Base-by-base conservation (phyloP, 2,797 vertebrate species). In the Melanotaenia boesemani region DNA sequence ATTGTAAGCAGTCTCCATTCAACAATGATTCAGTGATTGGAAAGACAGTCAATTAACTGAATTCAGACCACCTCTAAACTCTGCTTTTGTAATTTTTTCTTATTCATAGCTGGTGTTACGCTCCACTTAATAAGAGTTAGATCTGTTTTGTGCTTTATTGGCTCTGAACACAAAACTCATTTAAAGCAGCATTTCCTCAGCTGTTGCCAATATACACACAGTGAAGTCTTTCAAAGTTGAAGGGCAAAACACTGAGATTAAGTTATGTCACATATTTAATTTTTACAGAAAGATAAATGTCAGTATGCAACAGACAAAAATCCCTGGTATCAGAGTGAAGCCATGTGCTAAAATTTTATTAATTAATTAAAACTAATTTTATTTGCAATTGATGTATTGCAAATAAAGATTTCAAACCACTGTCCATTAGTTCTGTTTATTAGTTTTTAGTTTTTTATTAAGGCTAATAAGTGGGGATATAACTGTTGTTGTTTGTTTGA, bases 61-160 rank as follows among this genome's bases (percentile, higher is more conserved):
- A 70, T 72, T 30, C 28, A 48, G 9, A 39, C 4, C 13, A 15
- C 64, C 30, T n/a, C 44, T 1, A 28, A 55, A 54, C 44, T 65
- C 24, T 34, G n/a, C 54, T 10, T 46, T 46, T 72, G 34, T 34
- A 9, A 9, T 10, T 60, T 61, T 61, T 28, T 7, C 44, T 52
- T 24, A 60, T 74, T 66, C 26, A 58, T 10, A 59, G 32, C 10
- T 4, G 9, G 26, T 28, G 30, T 11, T 79, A 36, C 70, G 55
- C 56, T 79, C 73, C 59, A 68, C 18, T 71, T 75, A 61, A 72
- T 37, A 71, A 56, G 11, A 72, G 65, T 41, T 75, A 57, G 81
- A 77, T 69, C 68, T 87, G 81, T 61, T 46, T 54, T 0, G 1
- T 76, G 59, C 50, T 58, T 32, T 72, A 54, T 10, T 2, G 4